Evolutionary conservation across 2,888 invertebrate genomes (phyloP), one percentile per base, ranked within the genome.

Genomic region (Ichneumoninae sp.): DNA sequence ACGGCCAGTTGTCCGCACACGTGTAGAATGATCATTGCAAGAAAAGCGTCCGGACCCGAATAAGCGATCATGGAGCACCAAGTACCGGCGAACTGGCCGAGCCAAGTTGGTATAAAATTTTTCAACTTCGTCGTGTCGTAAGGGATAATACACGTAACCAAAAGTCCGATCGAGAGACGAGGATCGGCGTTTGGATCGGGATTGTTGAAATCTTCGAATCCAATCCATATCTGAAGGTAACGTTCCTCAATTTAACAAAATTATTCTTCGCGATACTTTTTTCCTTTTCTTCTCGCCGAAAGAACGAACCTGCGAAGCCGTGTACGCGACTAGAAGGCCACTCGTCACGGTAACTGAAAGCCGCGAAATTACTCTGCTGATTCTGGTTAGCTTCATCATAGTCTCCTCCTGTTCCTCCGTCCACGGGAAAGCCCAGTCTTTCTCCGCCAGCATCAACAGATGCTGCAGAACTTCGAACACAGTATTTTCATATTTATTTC

Each of bases 1-100:
- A 85, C 81, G 19, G 76, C 79, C 4, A 92, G 69, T 77, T 92
- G 92, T 1, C 89, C 90, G 47, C 92, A 92, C 2, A 91, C 40
- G 70, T 92, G 92, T n/a, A 91, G 73, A 0, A 91, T 86, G n/a
- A 91, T 68, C 13, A 90, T 86, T 2, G 87, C 87, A 3, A 91
- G 79, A 10, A 90, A 88, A 0, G 89, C 85, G 47, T 92, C 92
- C 8, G 89, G 86, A 6, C 87, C 87, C 8, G 91, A 88, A 65
- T 89, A 92, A 1, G 88, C 88, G 3, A 86, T 86, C 26, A 89
- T 88, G 0, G 89, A 87, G 2, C 90, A 54, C 1, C 88, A 60
- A 0, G 90, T 89, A 1, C 88, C 86, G 0, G 90, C 74, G 13
- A 88, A 87, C 80, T 92, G 92, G n/a, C 88, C 87, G 7, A 88